phyloP scores from a whole-genome alignment of 2,113 vertebrate species.

The Misgurnus mizolepis region DNA sequence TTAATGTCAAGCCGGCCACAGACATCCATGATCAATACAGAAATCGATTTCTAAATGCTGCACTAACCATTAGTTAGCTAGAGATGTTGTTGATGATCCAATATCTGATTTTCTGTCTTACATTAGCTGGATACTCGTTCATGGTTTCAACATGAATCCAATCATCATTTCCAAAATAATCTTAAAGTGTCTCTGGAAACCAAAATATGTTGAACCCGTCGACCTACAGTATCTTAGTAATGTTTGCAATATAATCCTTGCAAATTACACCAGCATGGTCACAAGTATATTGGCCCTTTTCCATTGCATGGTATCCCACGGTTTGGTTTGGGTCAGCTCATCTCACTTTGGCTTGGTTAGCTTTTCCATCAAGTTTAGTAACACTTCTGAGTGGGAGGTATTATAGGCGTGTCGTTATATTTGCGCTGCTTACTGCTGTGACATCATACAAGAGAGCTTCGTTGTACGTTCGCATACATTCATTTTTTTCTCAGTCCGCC shows the following conservation, averaged over 20 bases:
- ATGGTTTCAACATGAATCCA: neutral
- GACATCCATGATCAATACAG: constrained; percentile 35
- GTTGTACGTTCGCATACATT: no score
- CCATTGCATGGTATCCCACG: no score
- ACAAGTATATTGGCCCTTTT: no score
- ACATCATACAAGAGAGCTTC: no score
- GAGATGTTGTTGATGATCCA: constrained; percentile 33
- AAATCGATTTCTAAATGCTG: constrained; percentile 32
- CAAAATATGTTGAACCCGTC: neutral
- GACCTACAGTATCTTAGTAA: neutral
- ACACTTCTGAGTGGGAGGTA: no score
- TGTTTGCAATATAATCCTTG: neutral
- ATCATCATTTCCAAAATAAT: neutral
- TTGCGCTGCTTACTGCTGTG: no score
- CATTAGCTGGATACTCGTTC: constrained; percentile 7
- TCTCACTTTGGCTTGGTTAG: no score
- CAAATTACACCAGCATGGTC: no score
- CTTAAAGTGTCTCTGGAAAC: neutral
- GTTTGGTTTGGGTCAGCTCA: no score
- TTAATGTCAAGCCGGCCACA: constrained; percentile 40
- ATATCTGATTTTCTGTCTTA: constrained; percentile 29
- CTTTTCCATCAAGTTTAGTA: no score
- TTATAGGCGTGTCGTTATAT: no score
- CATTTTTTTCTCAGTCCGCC: no score
- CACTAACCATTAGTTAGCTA: constrained; percentile 20